phyloP scores from a whole-genome alignment of 2,113 vertebrate species.

The Melanostigma gelatinosum region DNA sequence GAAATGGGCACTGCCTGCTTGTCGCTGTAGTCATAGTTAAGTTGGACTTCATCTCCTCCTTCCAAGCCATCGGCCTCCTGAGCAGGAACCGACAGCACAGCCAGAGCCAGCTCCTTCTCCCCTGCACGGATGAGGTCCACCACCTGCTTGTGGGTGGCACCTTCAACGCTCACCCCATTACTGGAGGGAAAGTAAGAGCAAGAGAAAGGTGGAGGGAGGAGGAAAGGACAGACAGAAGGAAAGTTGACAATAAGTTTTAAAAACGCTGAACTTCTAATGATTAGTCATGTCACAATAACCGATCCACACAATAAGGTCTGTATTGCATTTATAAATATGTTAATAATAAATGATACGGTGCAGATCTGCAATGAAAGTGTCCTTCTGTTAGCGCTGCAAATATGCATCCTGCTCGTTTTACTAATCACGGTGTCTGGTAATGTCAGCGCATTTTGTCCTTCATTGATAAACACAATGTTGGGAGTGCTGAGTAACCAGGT shows the following conservation, averaged over 20 bases:
- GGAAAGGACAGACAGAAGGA: neutral
- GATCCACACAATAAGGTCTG: neutral
- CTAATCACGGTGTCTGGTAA: neutral
- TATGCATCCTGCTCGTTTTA: neutral
- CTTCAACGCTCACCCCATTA: conserved; percentile 95
- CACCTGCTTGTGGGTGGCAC: conserved; percentile 98
- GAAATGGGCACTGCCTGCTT: conserved; percentile 98
- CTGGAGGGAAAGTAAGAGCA: conserved; percentile 69
- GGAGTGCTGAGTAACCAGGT: conserved; percentile 38
- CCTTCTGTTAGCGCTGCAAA: neutral
- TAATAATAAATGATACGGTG: too few relatives aligned
- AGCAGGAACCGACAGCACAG: conserved; percentile 93
- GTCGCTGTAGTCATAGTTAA: conserved; percentile 95
- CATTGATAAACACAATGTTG: conserved; percentile 33
- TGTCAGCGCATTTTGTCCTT: conserved; percentile 3
- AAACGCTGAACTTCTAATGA: neutral
- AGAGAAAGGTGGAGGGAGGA: neutral
- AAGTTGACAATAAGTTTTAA: neutral
- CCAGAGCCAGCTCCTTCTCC: conserved; percentile 93
- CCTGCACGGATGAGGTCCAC: conserved; percentile 97
- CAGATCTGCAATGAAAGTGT: too few relatives aligned
- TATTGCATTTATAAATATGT: neutral
- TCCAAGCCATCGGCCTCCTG: conserved; percentile 94
- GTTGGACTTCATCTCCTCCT: conserved; percentile 91
- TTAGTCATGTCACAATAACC: neutral